Evolutionary conservation across 2,113 vertebrate genomes (phyloP).

Genomic region (Pituophis catenifer): DNA sequence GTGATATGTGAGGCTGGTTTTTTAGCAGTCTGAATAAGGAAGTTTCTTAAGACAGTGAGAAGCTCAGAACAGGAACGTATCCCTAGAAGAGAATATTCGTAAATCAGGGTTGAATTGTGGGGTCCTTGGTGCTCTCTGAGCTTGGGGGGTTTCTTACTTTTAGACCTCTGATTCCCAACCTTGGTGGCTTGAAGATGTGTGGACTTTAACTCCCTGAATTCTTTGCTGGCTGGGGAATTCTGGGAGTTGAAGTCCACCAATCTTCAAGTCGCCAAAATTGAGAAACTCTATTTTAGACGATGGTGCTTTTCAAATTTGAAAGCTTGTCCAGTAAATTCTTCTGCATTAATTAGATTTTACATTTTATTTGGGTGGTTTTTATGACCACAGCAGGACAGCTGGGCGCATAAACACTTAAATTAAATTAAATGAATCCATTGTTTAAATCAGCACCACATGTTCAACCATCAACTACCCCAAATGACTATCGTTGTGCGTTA

Average conservation of each 20-base stretch:
- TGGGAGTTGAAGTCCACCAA: background rate
- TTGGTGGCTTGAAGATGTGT: background rate
- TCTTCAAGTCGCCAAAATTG: background rate
- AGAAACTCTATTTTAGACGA: background rate
- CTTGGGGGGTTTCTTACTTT: background rate
- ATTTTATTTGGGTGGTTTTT: background rate
- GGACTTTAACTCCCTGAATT: background rate
- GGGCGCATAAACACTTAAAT: background rate
- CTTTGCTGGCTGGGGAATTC: background rate
- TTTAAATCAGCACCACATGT: background rate
- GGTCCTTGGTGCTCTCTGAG: no score
- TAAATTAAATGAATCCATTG: no score
- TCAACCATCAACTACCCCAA: background rate
- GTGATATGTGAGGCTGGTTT: background rate
- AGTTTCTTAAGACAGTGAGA: background rate
- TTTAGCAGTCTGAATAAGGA: background rate
- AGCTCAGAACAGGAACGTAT: background rate
- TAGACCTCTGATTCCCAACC: background rate
- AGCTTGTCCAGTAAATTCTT: background rate
- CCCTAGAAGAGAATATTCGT: background rate
- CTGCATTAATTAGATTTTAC: background rate
- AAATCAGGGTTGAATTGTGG: background rate
- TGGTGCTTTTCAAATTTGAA: background rate
- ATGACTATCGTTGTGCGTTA: background rate
- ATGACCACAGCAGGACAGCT: background rate